Evolutionary conservation across 2,113 vertebrate genomes (phyloP).

Genomic region (Silurus meridionalis): DNA sequence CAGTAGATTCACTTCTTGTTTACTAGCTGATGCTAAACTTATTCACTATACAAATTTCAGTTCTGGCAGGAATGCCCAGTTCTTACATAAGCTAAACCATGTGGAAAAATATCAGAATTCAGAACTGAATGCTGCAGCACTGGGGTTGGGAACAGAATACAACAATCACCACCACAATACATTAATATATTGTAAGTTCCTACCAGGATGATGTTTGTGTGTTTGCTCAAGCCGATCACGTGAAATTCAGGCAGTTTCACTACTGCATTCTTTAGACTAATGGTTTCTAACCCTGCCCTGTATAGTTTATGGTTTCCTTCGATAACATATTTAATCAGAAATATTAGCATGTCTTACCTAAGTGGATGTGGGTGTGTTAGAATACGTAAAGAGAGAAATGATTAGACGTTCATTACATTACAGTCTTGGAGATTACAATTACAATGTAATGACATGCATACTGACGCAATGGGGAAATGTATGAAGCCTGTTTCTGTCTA

Average conservation of each 20-base stretch:
- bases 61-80: background rate
- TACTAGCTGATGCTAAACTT: conserved; percentile 5
- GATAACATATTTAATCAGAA: background rate
- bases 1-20: background rate
- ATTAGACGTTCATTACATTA: background rate
- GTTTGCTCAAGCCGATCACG: background rate
- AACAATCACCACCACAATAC: too few species aligned
- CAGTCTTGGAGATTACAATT: too few species aligned
- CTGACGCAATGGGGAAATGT: conserved; percentile 16
- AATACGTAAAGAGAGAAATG: background rate
- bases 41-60: background rate
- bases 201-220: background rate
- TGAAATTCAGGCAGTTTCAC: background rate
- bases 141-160: background rate
- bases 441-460: background rate
- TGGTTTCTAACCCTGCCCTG: background rate
- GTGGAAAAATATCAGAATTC: background rate
- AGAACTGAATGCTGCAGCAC: background rate
- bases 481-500: background rate
- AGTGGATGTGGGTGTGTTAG: background rate
- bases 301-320: background rate
- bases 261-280: background rate
- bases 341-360: background rate
- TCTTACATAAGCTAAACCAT: background rate
- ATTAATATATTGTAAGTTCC: background rate